A percentile compares a stretch with the other conserved stretches of the same genome.
phyloP scores from a whole-genome alignment of 2,113 vertebrate species.

The Heterotilapia buettikoferi region DNA sequence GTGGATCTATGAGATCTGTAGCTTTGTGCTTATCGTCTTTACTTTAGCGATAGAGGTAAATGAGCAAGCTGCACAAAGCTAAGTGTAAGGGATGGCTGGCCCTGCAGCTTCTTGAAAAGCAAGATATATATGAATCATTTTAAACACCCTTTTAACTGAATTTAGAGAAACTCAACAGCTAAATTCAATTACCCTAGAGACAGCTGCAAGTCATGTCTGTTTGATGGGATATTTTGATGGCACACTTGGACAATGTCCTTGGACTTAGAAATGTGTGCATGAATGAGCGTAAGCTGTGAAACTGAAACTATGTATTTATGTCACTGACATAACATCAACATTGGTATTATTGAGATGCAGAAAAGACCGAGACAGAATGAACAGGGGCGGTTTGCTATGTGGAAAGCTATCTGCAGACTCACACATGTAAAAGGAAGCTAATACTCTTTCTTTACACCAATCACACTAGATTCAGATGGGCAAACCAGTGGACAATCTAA shows the following conservation, averaged over 20 bases:
- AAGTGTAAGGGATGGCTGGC: background rate
- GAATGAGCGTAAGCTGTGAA: rapidly evolving
- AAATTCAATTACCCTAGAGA: background rate
- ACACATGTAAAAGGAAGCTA: background rate
- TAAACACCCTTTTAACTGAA: background rate
- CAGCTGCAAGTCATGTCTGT: background rate
- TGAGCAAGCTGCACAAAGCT: background rate
- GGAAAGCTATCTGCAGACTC: background rate
- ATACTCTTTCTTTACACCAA: background rate
- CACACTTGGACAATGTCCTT: background rate
- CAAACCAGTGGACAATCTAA: background rate
- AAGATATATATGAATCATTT: background rate
- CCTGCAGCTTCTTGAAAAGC: background rate
- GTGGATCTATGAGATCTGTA: background rate
- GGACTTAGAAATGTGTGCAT: background rate
- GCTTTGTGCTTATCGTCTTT: background rate
- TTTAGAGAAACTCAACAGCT: background rate
- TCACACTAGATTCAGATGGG: background rate
- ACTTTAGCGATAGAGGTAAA: background rate
- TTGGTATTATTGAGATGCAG: background rate
- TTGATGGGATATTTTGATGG: background rate
- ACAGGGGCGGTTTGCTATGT: background rate
- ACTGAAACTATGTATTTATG: background rate
- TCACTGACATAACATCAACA: background rate
- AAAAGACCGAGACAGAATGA: background rate